Evolutionary conservation across 2,797 vertebrate species (phyloP).

Genomic region (Xerus rutilus): DNA sequence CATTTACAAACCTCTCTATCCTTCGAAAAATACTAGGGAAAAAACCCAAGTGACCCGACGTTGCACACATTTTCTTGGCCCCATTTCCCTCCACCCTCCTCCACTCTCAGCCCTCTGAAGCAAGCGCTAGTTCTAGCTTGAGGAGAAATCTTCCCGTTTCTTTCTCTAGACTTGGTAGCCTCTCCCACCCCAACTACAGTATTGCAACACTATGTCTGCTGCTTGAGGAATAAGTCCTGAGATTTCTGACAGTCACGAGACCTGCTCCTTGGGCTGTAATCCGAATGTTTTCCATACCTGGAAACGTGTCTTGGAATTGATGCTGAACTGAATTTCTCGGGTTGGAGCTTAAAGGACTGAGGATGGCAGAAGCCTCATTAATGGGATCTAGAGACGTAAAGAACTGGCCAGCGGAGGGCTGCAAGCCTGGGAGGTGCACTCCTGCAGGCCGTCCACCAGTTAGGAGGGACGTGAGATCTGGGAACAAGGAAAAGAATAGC

Average conservation of each 20-base stretch:
- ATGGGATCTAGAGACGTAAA: slow-evolving; percentile 97
- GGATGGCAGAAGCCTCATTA: slow-evolving; percentile 95
- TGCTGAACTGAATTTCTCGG: slow-evolving; percentile 97
- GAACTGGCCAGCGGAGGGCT: slow-evolving; percentile 95
- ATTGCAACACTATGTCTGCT: background rate
- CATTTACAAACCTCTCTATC: background rate
- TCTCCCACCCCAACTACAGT: background rate
- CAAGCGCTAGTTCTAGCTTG: background rate
- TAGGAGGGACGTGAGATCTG: slow-evolving; percentile 99
- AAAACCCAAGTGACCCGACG: fast-evolving
- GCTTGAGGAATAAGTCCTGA: background rate
- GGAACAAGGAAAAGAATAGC: slow-evolving; percentile 85
- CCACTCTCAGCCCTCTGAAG: fast-evolving
- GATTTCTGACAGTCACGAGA: background rate
- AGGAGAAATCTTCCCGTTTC: slow-evolving; percentile 62
- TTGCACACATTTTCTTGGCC: background rate
- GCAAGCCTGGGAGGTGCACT: slow-evolving; percentile 93
- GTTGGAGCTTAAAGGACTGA: slow-evolving; percentile 95
- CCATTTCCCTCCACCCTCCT: background rate
- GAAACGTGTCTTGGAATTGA: slow-evolving; percentile 99
- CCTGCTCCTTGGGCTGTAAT: fast-evolving
- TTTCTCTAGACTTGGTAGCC: background rate
- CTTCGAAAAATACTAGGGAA: background rate
- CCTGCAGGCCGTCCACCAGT: slow-evolving; percentile 95
- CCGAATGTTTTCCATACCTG: slow-evolving; percentile 91